A percentile compares a stretch with the other conserved stretches of the same genome.
phyloP scores from a whole-genome alignment of 2,113 vertebrate genomes.

The Platycercus adscitus region DNA sequence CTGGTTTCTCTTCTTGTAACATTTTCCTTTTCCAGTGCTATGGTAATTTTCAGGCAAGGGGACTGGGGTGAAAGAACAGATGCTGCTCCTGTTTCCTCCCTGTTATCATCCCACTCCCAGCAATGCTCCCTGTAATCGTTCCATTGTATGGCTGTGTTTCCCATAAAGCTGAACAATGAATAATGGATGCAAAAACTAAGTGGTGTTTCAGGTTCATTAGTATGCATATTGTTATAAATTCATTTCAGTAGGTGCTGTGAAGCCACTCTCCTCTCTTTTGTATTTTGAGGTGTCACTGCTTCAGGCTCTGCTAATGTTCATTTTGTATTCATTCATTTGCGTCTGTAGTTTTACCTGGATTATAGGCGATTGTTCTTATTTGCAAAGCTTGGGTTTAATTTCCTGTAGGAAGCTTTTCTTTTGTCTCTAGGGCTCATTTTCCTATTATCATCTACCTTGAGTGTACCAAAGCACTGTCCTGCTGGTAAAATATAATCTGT shows the following conservation, averaged over 20 bases:
- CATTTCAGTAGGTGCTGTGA: constrained; percentile 45
- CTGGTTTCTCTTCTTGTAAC: neutral
- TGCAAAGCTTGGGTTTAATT: constrained; percentile 68
- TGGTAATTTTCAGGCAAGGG: constrained; percentile 43
- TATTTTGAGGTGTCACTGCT: constrained; percentile 59
- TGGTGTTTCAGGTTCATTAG: constrained; percentile 71
- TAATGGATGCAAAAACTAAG: constrained; percentile 74
- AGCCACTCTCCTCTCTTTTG: constrained; percentile 61
- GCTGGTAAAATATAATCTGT: constrained; percentile 52
- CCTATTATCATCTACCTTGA: constrained; percentile 47
- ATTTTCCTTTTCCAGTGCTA: neutral
- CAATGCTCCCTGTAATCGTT: constrained; percentile 55
- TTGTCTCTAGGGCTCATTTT: constrained; percentile 47
- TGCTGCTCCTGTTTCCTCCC: constrained; percentile 38
- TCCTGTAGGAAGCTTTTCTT: constrained; percentile 64
- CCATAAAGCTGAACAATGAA: constrained; percentile 68
- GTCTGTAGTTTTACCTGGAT: constrained; percentile 67
- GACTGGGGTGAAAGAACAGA: constrained; percentile 46
- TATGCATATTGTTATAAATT: constrained; percentile 70
- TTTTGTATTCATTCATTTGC: constrained; percentile 59
- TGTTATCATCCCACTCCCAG: constrained; percentile 64
- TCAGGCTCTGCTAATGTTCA: constrained; percentile 54
- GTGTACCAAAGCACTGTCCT: constrained; percentile 50
- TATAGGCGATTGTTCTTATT: constrained; percentile 67
- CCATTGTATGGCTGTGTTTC: constrained; percentile 46